Percentiles rank a stretch among this genome's conserved stretches.
These are phyloP conservation scores for Pelusios castaneus DNA, from an alignment of 2,113 vertebrate species.

Conservation along the genomic window DNA sequence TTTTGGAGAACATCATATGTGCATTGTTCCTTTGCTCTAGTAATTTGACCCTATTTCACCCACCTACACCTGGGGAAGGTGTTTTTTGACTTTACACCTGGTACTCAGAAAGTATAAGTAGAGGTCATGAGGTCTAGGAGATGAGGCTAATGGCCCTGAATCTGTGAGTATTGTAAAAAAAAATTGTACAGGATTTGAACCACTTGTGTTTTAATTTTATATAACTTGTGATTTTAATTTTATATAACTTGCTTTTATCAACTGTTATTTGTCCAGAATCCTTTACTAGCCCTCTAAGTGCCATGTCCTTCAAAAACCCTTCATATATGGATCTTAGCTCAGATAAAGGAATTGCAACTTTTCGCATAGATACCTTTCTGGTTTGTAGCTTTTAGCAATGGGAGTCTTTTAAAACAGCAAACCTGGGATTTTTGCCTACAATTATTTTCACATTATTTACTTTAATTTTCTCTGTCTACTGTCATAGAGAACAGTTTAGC, in stretches of 20 bases:
- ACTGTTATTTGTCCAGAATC: slow-evolving; percentile 58
- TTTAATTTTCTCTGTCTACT: background rate
- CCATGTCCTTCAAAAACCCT: slow-evolving; percentile 38
- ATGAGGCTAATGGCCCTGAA: slow-evolving; percentile 17
- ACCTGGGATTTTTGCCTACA: background rate
- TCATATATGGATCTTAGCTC: background rate
- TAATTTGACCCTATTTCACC: background rate
- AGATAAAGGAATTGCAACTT: background rate
- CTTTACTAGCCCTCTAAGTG: slow-evolving; percentile 21
- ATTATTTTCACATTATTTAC: background rate
- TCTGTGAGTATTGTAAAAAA: slow-evolving; percentile 54
- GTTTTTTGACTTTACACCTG: background rate
- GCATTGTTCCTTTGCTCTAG: background rate
- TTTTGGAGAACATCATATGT: background rate
- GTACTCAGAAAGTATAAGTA: background rate
- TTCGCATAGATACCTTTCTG: background rate
- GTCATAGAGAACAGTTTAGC: too few species aligned
- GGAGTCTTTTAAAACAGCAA: background rate
- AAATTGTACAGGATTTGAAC: slow-evolving; percentile 41
- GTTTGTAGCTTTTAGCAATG: background rate
- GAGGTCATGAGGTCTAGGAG: background rate
- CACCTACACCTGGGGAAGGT: background rate
- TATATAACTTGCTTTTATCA: slow-evolving; percentile 56
- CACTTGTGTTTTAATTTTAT: slow-evolving; percentile 45
- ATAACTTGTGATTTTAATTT: slow-evolving; percentile 6